Percentiles rank a stretch among this genome's conserved stretches.
phyloP scores from a whole-genome alignment of 2,797 vertebrate genomes.

The Sebastes umbrosus region DNA sequence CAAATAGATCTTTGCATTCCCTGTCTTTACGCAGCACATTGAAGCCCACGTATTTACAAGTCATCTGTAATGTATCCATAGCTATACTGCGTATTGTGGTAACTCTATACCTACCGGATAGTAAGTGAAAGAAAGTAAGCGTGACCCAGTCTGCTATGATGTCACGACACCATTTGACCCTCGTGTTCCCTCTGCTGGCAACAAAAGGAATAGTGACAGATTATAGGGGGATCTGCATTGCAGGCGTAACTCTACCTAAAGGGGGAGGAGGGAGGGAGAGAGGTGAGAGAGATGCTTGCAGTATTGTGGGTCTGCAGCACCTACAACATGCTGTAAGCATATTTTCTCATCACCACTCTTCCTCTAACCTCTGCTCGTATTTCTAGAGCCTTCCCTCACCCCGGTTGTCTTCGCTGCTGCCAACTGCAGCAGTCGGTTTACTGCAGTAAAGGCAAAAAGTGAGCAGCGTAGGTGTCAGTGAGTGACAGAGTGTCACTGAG shows the following conservation, averaged over 20 bases:
- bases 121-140: neutral
- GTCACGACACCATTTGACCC: constrained; percentile 54
- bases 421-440: constrained; percentile 34
- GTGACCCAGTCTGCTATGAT: constrained; percentile 34
- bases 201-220: constrained; percentile 55
- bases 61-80: neutral
- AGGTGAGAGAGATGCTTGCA: constrained; percentile 42
- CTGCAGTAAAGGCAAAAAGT: constrained; percentile 41
- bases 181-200: constrained; percentile 69
- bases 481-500: constrained; percentile 33
- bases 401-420: constrained; percentile 14
- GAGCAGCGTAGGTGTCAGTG: constrained; percentile 7
- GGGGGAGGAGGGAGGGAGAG: neutral
- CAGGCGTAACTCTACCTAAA: constrained; percentile 74
- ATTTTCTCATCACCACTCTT: constrained; percentile 46
- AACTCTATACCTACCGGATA: constrained; percentile 12
- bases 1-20: neutral
- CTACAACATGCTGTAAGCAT: constrained; percentile 56
- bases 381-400: constrained; percentile 5
- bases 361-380: constrained; percentile 30
- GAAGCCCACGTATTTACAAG: neutral
- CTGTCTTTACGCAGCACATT: neutral
- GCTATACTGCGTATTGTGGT: neutral
- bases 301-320: constrained; percentile 59
- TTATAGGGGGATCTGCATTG: constrained; percentile 78